Evolutionary conservation across 1,140 invertebrate species (phyloP).

Genomic region (Sitodiplosis mosellana): DNA sequence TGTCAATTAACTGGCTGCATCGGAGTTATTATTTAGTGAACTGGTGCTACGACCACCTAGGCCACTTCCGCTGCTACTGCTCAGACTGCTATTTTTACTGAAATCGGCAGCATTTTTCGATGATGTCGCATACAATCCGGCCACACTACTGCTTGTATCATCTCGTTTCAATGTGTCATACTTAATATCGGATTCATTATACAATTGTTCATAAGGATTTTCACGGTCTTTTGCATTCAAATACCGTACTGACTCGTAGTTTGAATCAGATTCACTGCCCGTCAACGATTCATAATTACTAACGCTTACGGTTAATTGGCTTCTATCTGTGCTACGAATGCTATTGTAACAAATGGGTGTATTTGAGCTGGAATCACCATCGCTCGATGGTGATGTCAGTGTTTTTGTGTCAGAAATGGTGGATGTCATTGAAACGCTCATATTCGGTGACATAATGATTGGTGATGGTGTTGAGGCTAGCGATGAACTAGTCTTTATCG

Average conservation of each 20-base stretch:
- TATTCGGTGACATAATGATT: too few relatives aligned
- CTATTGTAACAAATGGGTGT: conserved; percentile 25
- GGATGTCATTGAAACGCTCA: conserved; percentile 4
- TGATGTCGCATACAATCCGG: too few relatives aligned
- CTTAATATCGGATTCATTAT: conserved; percentile 6
- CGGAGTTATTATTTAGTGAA: too few relatives aligned
- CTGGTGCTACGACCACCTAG: too few relatives aligned
- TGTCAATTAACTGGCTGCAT: too few relatives aligned
- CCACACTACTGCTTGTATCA: too few relatives aligned
- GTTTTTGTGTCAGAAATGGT: conserved; percentile 25
- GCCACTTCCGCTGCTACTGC: too few relatives aligned
- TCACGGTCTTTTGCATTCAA: conserved; percentile 10
- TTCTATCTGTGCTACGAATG: conserved; percentile 14
- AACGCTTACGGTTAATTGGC: conserved; percentile 11
- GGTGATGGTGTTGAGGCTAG: too few relatives aligned
- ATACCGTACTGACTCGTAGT: conserved; percentile 45
- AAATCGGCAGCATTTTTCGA: too few relatives aligned
- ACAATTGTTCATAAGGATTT: conserved; percentile 16
- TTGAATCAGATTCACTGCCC: conserved; percentile 50
- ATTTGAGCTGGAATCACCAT: conserved; percentile 11
- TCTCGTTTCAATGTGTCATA: too few relatives aligned
- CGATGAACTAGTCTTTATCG: too few relatives aligned
- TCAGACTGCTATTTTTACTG: too few relatives aligned
- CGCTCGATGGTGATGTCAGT: conserved; percentile 17
- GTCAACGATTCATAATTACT: conserved; percentile 51